Base-by-base conservation (phyloP, 2,113 vertebrate species). In the Mixornis gularis region DNA sequence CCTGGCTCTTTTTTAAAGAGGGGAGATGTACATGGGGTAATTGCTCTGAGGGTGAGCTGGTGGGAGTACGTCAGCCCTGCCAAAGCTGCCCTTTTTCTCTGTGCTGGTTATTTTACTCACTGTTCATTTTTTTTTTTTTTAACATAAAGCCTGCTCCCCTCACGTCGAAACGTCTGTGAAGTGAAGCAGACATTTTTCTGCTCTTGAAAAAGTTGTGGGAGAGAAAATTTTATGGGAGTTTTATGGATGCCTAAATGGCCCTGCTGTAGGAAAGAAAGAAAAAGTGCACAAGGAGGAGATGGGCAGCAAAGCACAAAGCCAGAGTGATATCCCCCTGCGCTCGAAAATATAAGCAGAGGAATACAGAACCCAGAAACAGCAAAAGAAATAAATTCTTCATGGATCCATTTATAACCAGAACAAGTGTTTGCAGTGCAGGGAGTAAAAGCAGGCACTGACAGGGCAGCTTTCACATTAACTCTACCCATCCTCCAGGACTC, bases 161-260 rank as follows among this genome's bases (percentile, higher is more conserved):
- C 32, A 3, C 90, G 56, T 74, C 69, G 18, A 86, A 86, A 76
- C 29, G 89, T 29, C 92, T 89, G 85, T 40, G 91, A 89, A 87
- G 81, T 16, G 63, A 72, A 84, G 91, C 92, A 93, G 87, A 30
- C 59, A 66, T 93, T 93, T 94, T 82, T 92, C 89, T 94, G 89
- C 81, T 89, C 92, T 40, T 32, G 71, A 59, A 51, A 8, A 91
- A 85, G 84, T 79, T 69, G 95, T 87, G 92, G 93, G 93, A 92
- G 87, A 89, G 89, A 63, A 91, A 68, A 94, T 92, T 93, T 95
- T 93, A 95, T 79, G 93, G 91, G 94, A 85, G 91, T 94, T 96
- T 96, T 96, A 96, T 94, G 87, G 96, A 85, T 89, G 92, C 78
- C 89, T 94, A 93, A 96, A 96, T 91, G 92, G 81, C 81, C 91